Base-by-base conservation (phyloP, 2,797 vertebrate genomes). In the Oryzias dopingdopingensis region DNA sequence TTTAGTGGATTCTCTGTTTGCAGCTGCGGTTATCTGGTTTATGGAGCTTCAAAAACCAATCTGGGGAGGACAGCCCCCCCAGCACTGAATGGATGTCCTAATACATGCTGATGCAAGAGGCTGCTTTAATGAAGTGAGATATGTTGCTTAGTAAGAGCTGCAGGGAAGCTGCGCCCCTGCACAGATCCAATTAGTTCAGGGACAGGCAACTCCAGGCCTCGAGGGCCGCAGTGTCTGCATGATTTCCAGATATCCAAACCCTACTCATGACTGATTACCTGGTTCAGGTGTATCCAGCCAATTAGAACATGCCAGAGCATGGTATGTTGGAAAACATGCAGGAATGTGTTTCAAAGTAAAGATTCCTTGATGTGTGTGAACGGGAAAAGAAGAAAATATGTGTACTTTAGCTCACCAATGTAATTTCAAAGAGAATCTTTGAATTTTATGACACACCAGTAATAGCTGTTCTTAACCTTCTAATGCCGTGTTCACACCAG, bases 1-100 rank as follows among this genome's bases (percentile, higher is more conserved):
- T 51, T 42, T 52, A 57, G 53, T 44, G 14, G 45, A 14, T 56
- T 41, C 5, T 42, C 43, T 4, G 4, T 68, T 73, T 43, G n/a
- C 42, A 66, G 46, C 14, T 14, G 24, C 13, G 59, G 14, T 74
- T 29, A 51, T 61, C 47, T 40, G 42, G 12, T 70, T 59, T 54
- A 48, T 52, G 46, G 22, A 51, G 41, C 46, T 57, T 75, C 62
- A 47, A 26, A 62, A 67, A 48, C 42, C 24, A 13, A 52, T 59
- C 61, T 72, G 56, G 29, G 26, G 68, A 77, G 50, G 46, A 59
- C 32, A 62, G 47, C 6, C 62, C 37, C 24, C 60, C 74, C 64
- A 77, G 76, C 80, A 77, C 23, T 72, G 72, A 68, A 76, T 59
- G 61, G 65, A 77, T 79, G 69, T 77, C 80, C 20, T 78, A 70